Evolutionary conservation across 2,888 invertebrate species (phyloP), one percentile per base, ranked within the genome.

Genomic region (Harpalus rubripes): DNA sequence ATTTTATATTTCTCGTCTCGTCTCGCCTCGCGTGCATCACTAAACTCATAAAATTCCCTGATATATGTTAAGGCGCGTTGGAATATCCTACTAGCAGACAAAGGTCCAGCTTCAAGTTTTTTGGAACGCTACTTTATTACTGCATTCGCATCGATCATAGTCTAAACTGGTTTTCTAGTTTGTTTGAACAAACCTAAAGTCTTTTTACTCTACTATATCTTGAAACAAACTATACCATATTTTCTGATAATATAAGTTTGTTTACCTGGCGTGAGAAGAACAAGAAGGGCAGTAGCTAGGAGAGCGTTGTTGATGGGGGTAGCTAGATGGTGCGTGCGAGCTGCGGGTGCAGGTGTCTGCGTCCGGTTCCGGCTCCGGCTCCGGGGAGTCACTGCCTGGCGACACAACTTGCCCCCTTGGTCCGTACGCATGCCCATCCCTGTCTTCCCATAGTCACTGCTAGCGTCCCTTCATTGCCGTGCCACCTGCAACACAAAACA

Each of bases 361-460:
- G 58, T 82, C 56, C 65, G 16, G 39, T 7, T 68, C 65, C 65
- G 22, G 81, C 22, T 81, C 44, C 80, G 44, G 63, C 39, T 44
- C 61, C 32, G 41, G 41, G 80, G 61, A 92, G 89, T 92, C 90
- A 92, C 91, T 91, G 92, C 92, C 92, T 92, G 92, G 92, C 93
- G 93, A 93, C 93, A 93, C 93, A 93, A 92, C 92, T 92, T 93
- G 94, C 93, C 94, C 94, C 93, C 92, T 94, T 94, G 96, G 95
- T 95, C 95, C 95, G 95, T 95, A 94, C 95, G 95, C 95, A 96
- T 95, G 95, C 96, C 96, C 96, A 96, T 96, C 94, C 96, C 96
- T 96, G 95, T 95, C 94, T 94, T 96, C 95, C 96, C 96, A 96
- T 96, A 94, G 93, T 94, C 93, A 92, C 92, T 92, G 93, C 93